Evolutionary conservation across 2,113 vertebrate genomes (phyloP), one percentile per base, ranked within the genome.

Genomic region (Menidia beryllina): DNA sequence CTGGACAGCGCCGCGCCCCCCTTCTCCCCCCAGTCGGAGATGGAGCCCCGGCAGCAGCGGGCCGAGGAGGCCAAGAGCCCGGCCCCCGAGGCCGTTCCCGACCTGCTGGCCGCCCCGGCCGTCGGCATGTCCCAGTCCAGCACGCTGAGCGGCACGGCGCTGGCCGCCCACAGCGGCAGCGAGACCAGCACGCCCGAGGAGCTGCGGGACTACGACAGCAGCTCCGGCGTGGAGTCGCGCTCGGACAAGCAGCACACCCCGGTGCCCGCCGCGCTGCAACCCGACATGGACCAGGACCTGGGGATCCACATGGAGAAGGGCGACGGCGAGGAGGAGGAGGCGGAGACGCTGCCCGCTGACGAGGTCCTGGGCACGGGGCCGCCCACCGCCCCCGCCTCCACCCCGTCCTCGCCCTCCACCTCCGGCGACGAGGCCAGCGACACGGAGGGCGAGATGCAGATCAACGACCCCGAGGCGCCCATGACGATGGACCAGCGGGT

Each of bases 141-240:
- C 62, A 92, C 94, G 1, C 82, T 95, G 59, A 95, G 95, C 5
- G 94, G 93, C n/a, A 83, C 93, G 0, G 94, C 94, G 23, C 82
- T 93, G 74, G 93, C 92, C 0, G 93, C 92, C 15, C 94, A 94
- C 86, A 95, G 95, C 86, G 94, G 94, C 86, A 97, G 96, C 3
- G 95, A 95, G 80, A 96, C 95, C 0, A 96, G 95, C 88, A 97
- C 96, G 0, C 96, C 96, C 0, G 95, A 97, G 79, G 96, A 97
- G 48, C 93, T 96, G 15, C 93, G 90, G 0, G 95, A 95, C 58
- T 97, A 96, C 0, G 95, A 96, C 85, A 96, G 95, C 77, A 96
- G 95, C 74, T 95, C 94, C 0, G 95, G 94, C 3, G 93, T 95
- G 3, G 94, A 95, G 80, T 95, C 94, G 0, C 93, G 81, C 11